Conservation (phyloP, 2,113 vertebrate species). For the Aphelocoma coerulescens region DNA sequence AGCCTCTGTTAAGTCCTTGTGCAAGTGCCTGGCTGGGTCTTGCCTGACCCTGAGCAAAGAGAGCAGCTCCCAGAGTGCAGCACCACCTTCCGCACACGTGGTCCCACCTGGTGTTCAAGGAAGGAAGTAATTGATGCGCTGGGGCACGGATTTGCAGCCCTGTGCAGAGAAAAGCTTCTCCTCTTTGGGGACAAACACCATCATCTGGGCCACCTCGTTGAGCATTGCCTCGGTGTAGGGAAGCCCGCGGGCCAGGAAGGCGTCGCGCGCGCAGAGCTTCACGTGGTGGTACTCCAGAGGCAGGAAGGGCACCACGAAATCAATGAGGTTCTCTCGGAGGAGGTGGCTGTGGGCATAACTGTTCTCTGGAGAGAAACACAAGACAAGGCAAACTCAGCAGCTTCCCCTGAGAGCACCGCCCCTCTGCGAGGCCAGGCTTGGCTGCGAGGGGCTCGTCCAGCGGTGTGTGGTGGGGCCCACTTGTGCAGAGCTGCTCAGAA, state of each 20-base stretch:
- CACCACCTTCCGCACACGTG: neutral
- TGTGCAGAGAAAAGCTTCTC: constrained; percentile 91
- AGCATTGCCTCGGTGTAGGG: constrained; percentile 76
- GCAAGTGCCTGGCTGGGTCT: neutral
- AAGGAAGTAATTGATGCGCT: constrained; percentile 90
- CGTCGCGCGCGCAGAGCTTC: constrained; percentile 83
- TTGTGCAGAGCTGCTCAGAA: neutral
- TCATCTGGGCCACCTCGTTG: constrained; percentile 84
- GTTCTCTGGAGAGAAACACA: constrained; percentile 58
- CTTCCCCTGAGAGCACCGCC: neutral
- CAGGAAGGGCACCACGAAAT: constrained; percentile 90
- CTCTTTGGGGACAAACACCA: constrained; percentile 90
- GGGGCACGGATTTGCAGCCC: constrained; percentile 92
- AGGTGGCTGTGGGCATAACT: constrained; percentile 82
- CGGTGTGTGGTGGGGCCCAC: accelerated
- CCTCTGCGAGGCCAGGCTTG: neutral
- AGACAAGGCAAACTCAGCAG: neutral
- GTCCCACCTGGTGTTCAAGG: constrained; percentile 68
- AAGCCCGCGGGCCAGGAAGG: constrained; percentile 80
- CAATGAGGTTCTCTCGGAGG: constrained; percentile 83
- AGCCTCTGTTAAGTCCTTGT: neutral
- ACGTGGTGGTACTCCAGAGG: constrained; percentile 89
- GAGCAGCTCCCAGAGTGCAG: neutral
- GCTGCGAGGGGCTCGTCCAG: neutral
- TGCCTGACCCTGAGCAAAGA: neutral